Percentiles rank a stretch among this genome's conserved stretches.
These are phyloP conservation scores for Ictalurus punctatus DNA, from an alignment of 2,113 vertebrate genomes.

Conservation along the genomic window DNA sequence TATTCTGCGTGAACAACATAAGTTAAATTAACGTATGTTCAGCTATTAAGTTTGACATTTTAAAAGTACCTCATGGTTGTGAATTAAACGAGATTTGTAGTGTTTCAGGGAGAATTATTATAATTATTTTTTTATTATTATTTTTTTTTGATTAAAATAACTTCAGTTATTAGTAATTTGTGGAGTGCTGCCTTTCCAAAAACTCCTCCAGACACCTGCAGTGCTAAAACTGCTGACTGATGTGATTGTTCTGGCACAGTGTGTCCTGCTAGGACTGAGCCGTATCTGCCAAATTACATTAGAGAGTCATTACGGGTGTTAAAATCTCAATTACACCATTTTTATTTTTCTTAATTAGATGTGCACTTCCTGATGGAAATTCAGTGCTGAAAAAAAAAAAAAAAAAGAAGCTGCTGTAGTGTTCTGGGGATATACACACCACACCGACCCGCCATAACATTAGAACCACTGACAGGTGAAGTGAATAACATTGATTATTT, in stretches of 20 bases:
- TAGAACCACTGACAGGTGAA: no score
- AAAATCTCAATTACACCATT: constrained; percentile 24
- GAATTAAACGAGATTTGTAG: background rate
- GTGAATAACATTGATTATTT: no score
- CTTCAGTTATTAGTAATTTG: background rate
- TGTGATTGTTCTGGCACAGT: constrained; percentile 31
- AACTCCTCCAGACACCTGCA: constrained; percentile 14
- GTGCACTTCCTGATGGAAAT: background rate
- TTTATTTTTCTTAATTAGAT: constrained; percentile 11
- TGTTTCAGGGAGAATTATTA: background rate
- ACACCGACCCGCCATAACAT: no score
- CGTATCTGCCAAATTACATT: background rate
- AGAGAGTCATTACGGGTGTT: constrained; percentile 21
- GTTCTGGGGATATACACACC: background rate
- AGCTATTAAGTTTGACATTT: background rate
- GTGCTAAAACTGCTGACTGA: constrained; percentile 12
- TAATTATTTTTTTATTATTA: background rate
- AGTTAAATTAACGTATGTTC: background rate
- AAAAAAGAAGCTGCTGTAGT: background rate
- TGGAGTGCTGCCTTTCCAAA: constrained; percentile 2
- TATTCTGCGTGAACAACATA: background rate
- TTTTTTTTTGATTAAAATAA: background rate
- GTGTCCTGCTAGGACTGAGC: constrained; percentile 17
- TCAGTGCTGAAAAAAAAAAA: background rate
- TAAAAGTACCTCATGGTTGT: background rate